phyloP scores from a whole-genome alignment of 2,888 invertebrate genomes.

The Trichogramma dendrolimi region DNA sequence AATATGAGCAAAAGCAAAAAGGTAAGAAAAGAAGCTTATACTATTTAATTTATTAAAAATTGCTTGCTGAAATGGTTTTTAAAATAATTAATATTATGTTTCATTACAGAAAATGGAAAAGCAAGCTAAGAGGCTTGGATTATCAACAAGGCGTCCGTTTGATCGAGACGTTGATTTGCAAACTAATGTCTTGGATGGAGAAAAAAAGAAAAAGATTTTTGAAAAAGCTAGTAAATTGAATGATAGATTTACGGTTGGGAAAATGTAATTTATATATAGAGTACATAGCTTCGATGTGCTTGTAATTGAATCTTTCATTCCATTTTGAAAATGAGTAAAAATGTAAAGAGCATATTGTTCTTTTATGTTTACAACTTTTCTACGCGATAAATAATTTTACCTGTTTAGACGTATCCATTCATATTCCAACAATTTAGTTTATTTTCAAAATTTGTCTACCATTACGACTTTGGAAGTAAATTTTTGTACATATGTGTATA shows the following conservation, averaged over 20 bases:
- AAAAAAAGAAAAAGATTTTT: constrained; percentile 76
- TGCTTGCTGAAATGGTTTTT: constrained; percentile 3
- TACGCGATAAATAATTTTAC: no score
- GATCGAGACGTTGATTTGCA: constrained; percentile 81
- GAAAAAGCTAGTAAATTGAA: constrained; percentile 76
- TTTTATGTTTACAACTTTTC: no score
- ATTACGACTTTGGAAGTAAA: no score
- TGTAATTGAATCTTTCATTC: no score
- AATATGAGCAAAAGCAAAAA: constrained; percentile 68
- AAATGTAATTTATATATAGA: constrained; percentile 42
- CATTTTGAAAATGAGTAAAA: no score
- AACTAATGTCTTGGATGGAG: constrained; percentile 78
- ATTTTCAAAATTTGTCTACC: no score
- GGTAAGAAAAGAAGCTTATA: constrained; percentile 35
- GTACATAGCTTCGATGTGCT: no score
- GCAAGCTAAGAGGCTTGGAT: constrained; percentile 56
- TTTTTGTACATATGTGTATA: constrained; percentile 1
- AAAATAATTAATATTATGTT: neutral
- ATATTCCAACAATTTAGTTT: no score
- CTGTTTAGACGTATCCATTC: no score
- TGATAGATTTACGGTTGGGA: constrained; percentile 72
- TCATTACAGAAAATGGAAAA: constrained; percentile 55
- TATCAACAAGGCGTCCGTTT: constrained; percentile 70
- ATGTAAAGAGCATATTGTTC: no score
- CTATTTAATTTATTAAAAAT: neutral